A percentile compares a stretch with the other conserved stretches of the same genome.
Evolutionary conservation across 2,113 vertebrate species (phyloP).

Genomic region (Plestiodon gilberti): DNA sequence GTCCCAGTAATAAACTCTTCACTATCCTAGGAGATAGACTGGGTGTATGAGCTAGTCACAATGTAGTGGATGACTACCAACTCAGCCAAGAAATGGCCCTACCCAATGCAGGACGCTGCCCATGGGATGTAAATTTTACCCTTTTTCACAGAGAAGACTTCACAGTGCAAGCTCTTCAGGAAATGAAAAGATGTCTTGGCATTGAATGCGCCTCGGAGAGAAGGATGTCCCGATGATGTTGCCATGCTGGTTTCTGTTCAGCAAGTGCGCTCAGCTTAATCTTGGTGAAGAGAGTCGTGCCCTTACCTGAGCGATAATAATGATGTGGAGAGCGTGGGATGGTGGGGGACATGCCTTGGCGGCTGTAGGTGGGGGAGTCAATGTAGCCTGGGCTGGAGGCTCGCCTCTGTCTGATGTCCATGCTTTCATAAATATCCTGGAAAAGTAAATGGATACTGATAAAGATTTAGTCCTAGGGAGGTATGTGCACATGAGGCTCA

Average conservation of each 20-base stretch:
- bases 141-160: not conserved
- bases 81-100: not conserved
- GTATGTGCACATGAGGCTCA: not conserved
- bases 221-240: not conserved
- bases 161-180: not conserved
- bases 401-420: slow-evolving; percentile 89
- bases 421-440: slow-evolving; percentile 92
- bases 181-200: not conserved
- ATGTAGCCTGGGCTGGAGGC: slow-evolving; percentile 95
- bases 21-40: accelerated
- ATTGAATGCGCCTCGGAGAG: not conserved
- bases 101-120: not conserved
- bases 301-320: slow-evolving; percentile 91
- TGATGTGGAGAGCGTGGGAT: slow-evolving; percentile 92
- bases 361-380: slow-evolving; percentile 90
- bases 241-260: not conserved
- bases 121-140: not conserved
- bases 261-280: not conserved
- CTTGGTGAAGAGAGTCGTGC: not conserved
- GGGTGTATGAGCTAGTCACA: not conserved
- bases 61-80: not conserved
- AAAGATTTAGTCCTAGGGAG: accelerated
- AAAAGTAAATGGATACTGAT: slow-evolving; percentile 22
- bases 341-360: slow-evolving; percentile 93
- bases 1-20: accelerated